phyloP scores from a whole-genome alignment of 2,797 vertebrate species.

The Tauraco hartlaubi region DNA sequence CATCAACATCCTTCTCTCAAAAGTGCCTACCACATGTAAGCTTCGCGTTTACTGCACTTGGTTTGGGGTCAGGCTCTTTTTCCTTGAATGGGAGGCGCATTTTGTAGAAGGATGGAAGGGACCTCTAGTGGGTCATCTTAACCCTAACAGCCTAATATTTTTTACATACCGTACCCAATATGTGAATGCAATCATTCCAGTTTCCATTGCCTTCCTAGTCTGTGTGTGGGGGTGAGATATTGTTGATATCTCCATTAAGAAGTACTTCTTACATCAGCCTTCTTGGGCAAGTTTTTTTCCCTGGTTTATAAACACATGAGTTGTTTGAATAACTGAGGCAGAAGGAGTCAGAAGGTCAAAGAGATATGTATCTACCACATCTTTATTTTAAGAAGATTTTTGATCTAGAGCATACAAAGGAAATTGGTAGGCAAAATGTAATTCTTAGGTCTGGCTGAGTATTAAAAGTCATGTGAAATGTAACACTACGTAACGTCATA shows the following conservation, averaged over 20 bases:
- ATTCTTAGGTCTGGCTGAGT: conserved; percentile 9
- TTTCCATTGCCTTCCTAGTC: not conserved
- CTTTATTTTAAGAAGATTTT: not conserved
- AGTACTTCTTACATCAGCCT: conserved; percentile 37
- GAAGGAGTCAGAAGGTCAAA: conserved; percentile 16
- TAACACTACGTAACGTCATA: conserved; percentile 30
- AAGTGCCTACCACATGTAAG: not conserved
- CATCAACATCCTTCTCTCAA: not conserved
- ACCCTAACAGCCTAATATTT: conserved; percentile 70
- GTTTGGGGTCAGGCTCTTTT: conserved; percentile 56
- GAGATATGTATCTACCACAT: not conserved
- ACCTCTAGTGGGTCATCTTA: conserved; percentile 78
- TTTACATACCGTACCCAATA: not conserved
- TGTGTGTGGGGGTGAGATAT: not conserved
- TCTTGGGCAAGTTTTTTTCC: conserved; percentile 5
- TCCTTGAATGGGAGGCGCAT: conserved; percentile 50
- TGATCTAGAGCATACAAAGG: conserved; percentile 24
- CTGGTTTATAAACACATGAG: conserved; percentile 29
- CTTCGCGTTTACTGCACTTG: conserved; percentile 34
- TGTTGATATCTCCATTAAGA: conserved; percentile 15
- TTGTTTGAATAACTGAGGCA: conserved; percentile 13
- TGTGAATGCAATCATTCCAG: not conserved
- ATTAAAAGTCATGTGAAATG: conserved; percentile 48
- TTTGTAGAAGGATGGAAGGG: conserved; percentile 74
- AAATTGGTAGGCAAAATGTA: conserved; percentile 26